Conservation (phyloP, 2,888 invertebrate species). For the Cataglyphis altisquamis region DNA sequence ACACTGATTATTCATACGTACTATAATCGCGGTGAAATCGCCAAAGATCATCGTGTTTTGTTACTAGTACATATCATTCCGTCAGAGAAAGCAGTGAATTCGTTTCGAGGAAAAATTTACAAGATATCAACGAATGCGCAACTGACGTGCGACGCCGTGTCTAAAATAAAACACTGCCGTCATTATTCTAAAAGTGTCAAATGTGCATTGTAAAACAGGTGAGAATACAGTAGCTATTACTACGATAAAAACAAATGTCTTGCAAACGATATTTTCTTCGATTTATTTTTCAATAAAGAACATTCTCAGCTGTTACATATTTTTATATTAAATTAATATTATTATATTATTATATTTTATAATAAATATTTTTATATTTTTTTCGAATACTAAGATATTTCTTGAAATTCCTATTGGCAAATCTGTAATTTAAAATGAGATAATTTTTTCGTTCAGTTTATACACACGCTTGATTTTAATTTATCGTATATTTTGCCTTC, state of each 20-base stretch:
- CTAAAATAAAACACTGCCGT: background rate
- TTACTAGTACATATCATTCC: constrained; percentile 57
- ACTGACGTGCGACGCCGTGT: background rate
- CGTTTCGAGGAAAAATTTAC: constrained; percentile 16
- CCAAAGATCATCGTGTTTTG: constrained; percentile 56
- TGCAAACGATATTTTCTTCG: background rate
- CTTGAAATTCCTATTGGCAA: background rate
- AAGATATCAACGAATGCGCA: background rate
- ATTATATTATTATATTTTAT: background rate
- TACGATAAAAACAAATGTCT: background rate
- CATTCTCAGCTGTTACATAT: background rate
- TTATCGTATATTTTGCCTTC: background rate
- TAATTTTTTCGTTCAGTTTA: constrained; percentile 7
- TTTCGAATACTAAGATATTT: background rate
- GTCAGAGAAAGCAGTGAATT: constrained; percentile 63
- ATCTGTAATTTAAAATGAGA: background rate
- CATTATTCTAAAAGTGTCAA: background rate
- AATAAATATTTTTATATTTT: background rate
- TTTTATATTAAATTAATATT: background rate
- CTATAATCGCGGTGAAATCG: constrained; percentile 69
- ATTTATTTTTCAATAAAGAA: background rate
- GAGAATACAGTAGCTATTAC: background rate
- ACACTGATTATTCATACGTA: constrained; percentile 67
- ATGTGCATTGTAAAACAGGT: background rate
- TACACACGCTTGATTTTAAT: background rate